Evolutionary conservation across 2,113 vertebrate species (phyloP), one percentile per base, ranked within the genome.

Genomic region (Aepyceros melampus): DNA sequence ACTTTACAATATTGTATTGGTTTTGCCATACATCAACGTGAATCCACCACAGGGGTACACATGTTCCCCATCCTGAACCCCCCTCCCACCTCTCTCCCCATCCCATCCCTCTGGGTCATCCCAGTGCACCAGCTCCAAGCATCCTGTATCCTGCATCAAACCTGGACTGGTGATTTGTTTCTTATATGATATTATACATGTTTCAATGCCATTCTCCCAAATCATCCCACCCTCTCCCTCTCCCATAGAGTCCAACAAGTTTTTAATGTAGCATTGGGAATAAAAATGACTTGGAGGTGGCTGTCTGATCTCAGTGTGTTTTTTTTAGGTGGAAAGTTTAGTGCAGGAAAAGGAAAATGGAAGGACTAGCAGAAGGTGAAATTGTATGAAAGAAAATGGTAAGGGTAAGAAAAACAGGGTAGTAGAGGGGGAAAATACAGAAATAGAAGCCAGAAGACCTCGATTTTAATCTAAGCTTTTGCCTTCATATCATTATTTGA

Each of bases 301-400:
- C 89, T 95, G 21, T 91, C 47, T 58, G 29, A 78, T 71, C 58
- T 97, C 47, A 91, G 31, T 91, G 67, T 90, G 2, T 76, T 45
- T 89, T 89, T 95, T 95, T 93, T 13, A 89, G 29, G 15, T 81
- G 14, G 21, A 62, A 40, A 21, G 29, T 94, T 95, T 45, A 60
- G 14, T 87, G 47, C 23, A 45, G 31, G 43, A 88, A 91, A 83
- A 83, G 91, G 43, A 86, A 95, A 94, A 47, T n/a, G 78, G 23
- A 95, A 84, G 40, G 45, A 79, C 31, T 81, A 85, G 71, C 31
- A 93, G 51, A 92, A 96, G 74, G 64, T 90, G 45, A 93, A 93
- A 94, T 47, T 85, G 29, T 64, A 62, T 64, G 36, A 62, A 93
- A 84, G 43, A 88, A 85, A 55, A 78, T 12, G 56, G 33, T 14